Evolutionary conservation across 2,888 invertebrate genomes (phyloP).

Genomic region (Drosophila subquinaria): DNA sequence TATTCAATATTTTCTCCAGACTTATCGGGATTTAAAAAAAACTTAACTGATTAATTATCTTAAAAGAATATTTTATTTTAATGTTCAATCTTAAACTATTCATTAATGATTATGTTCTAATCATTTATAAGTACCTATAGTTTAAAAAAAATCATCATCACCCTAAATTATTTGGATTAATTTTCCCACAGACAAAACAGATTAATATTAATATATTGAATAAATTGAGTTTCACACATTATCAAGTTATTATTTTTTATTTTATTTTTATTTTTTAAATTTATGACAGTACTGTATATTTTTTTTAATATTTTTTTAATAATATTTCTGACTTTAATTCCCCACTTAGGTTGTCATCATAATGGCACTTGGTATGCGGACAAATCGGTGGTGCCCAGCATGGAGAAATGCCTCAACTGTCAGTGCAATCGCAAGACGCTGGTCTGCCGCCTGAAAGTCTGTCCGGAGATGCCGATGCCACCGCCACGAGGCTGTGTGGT

Average conservation of each 20-base stretch:
- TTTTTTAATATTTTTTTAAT: too few relatives aligned
- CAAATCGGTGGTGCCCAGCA: constrained; percentile 89
- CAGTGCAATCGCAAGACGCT: constrained; percentile 90
- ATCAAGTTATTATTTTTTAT: too few relatives aligned
- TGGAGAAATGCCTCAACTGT: constrained; percentile 92
- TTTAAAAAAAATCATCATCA: too few relatives aligned
- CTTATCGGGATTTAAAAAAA: too few relatives aligned
- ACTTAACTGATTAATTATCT: too few relatives aligned
- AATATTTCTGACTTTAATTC: background rate
- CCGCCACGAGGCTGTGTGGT: constrained; percentile 91
- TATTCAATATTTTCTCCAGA: too few relatives aligned
- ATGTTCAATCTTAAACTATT: too few relatives aligned
- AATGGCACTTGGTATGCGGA: constrained; percentile 89
- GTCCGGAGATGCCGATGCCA: constrained; percentile 90
- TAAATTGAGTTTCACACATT: background rate
- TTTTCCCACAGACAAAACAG: background rate
- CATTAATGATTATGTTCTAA: too few relatives aligned
- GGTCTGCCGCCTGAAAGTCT: constrained; percentile 91
- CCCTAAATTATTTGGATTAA: too few relatives aligned
- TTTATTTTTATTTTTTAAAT: too few relatives aligned
- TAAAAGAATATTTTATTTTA: too few relatives aligned
- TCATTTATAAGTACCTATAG: too few relatives aligned
- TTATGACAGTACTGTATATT: background rate
- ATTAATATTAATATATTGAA: background rate
- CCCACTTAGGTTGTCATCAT: constrained; percentile 89